Evolutionary conservation across 92 coral and sea anemone genomes (phyloP).

Genomic region (Phenganax stokvisi): DNA sequence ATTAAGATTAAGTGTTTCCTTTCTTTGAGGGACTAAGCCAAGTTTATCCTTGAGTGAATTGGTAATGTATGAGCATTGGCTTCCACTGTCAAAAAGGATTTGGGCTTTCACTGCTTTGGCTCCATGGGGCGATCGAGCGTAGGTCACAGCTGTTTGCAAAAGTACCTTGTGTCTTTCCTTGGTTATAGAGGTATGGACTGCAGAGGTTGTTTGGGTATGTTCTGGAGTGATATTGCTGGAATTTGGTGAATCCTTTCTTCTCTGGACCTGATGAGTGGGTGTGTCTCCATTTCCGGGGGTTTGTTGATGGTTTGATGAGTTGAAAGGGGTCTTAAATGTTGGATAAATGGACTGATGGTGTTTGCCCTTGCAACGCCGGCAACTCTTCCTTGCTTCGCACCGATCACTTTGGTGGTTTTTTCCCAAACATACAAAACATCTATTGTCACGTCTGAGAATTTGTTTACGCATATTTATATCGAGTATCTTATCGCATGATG

Average conservation of each 20-base stretch:
- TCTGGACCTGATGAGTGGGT: background rate
- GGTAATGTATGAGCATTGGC: slow-evolving; percentile 55
- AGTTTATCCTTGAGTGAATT: slow-evolving; percentile 41
- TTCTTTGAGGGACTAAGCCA: slow-evolving; percentile 30
- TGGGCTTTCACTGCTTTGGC: slow-evolving; percentile 14
- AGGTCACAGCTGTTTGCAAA: background rate
- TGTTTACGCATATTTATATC: slow-evolving; percentile 39
- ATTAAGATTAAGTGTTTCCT: slow-evolving; percentile 49
- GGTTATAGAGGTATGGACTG: background rate
- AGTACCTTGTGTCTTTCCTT: background rate
- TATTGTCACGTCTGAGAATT: slow-evolving; percentile 33
- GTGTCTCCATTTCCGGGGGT: slow-evolving; percentile 14
- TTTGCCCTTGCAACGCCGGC: slow-evolving; percentile 48
- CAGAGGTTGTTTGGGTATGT: background rate
- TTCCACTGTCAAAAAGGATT: slow-evolving; percentile 54
- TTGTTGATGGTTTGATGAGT: slow-evolving; percentile 13
- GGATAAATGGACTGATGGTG: slow-evolving; percentile 56
- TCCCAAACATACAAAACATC: slow-evolving; percentile 51
- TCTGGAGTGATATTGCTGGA: background rate
- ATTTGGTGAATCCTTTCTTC: too few species aligned
- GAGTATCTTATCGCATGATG: slow-evolving; percentile 42
- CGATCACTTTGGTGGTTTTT: slow-evolving; percentile 38
- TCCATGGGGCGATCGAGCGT: background rate
- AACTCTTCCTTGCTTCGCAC: slow-evolving; percentile 46
- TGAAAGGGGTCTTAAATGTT: slow-evolving; percentile 8